Conservation (phyloP, 37 sponge, comb jelly and placozoan genomes). For the Oscarella lobularis region DNA sequence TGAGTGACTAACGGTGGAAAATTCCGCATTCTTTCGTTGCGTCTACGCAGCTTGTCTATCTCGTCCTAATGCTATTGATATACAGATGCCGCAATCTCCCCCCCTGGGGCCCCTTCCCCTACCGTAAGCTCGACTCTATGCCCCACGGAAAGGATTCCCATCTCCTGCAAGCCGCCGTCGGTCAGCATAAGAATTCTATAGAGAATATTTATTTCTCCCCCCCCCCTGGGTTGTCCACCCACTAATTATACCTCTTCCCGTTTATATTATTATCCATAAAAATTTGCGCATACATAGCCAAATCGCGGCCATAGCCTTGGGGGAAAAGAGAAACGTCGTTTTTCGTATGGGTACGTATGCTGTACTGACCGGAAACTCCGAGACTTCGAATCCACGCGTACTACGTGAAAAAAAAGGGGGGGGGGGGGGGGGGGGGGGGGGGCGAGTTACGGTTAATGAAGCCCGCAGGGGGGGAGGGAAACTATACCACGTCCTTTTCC, state of each 20-base stretch:
- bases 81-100: not conserved
- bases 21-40: not conserved
- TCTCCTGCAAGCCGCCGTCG: constrained; percentile 54
- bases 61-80: not conserved
- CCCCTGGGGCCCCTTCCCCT: not conserved
- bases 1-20: not conserved
- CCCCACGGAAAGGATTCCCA: constrained; percentile 58
- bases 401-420: not conserved
- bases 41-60: not conserved
- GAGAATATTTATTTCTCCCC: constrained; percentile 4
- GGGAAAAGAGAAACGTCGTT: not conserved
- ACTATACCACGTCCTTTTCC: constrained; percentile 66
- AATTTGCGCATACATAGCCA: constrained; percentile 47
- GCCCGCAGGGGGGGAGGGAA: too few relatives aligned
- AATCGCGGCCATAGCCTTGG: constrained; percentile 1
- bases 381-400: not conserved
- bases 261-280: constrained; percentile 52
- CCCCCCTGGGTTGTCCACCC: constrained; percentile 3
- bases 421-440: too few relatives aligned
- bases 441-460: too few relatives aligned
- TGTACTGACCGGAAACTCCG: not conserved
- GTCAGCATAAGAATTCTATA: constrained; percentile 43
- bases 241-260: constrained; percentile 20
- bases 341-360: too few relatives aligned
- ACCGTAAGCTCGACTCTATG: constrained; percentile 66